Evolutionary conservation across 2,888 invertebrate species (phyloP), one percentile per base, ranked within the genome.

Genomic region (Parnassius glacialis): DNA sequence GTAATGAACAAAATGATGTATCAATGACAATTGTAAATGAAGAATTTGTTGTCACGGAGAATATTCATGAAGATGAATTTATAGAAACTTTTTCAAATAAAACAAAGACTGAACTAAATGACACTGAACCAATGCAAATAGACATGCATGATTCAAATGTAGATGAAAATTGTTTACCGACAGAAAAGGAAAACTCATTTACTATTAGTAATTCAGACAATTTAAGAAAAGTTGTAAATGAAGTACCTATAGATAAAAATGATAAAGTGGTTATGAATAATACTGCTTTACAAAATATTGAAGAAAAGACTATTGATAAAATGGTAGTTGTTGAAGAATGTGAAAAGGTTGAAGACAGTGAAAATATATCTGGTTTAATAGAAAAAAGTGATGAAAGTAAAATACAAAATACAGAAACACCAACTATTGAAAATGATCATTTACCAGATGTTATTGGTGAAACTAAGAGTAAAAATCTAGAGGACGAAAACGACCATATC

Each of bases 91-190:
- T 34, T 41, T 13, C 25, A 51, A 5, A 9, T 10, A 10, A 12
- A 34, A 34, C 3, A 41, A 44, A 20, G 48, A 20, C 50, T 11
- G 45, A 43, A 60, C 20, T 60, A 20, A 43, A 42, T 57, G 12
- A 52, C 11, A 25, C 12, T 47, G 51, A 44, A 13, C 34, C 48
- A 51, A 60, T 51, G 50, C 54, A 50, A 44, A n/a, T 60, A 55
- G 50, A 50, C 41, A 55, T 60, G 55, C 34, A 44, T 34, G 44
- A 50, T 34, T 16, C 13, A n/a, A 42, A 52, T 50, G 50, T 50
- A 54, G 43, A 55, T 44, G 12, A 44, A 13, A 25, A 13, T 12
- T 13, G 16, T 12, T 44, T 55, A 55, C 34, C 20, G 34, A 34
- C 9, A 51, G 13, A 44, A 45, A 55, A 25, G 13, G 9, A 16